Base-by-base conservation (phyloP, 2,888 invertebrate species). In the Phania funesta region DNA sequence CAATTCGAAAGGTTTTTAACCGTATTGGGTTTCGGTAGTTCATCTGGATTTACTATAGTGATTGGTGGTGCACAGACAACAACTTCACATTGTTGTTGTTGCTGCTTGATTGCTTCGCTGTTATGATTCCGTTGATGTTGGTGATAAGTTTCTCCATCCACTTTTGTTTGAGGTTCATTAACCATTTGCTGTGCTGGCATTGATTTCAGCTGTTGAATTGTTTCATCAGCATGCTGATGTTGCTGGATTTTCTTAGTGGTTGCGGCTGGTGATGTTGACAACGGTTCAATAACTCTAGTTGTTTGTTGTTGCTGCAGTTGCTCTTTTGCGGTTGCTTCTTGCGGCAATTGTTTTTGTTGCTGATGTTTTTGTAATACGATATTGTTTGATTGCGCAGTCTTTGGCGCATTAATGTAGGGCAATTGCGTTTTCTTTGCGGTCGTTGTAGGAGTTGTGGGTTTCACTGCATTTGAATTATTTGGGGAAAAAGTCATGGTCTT, bases 201-300 rank as follows among this genome's bases (percentile, higher is more conserved):
- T 85, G 95, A 95, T 91, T 95, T 95, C 46, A 64, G 24, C 50
- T 70, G 44, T 35, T 41, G 11, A 62, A 18, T 46, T 48, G 68
- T 68, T 74, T 32, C 44, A 26, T 9, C 24, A 38, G 9, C 29
- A 22, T 52, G 58, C 26, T 32, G 60, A 8, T 41, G 44, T 9
- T 60, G 46, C 2, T 26, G 52, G 8, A 7, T 44, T 54, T 54
- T 41, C 18, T 11, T 68, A 22, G 9, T 38, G 18, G 48, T 16
- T 22, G 48, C n/a, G 48, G 52, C 9, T 35, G 29, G 22, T 76
- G 74, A 75, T 78, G 77, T 65, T 67, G 70, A 35, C 77, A 79
- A 54, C 60, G 79, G 50, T 80, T 84, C 80, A 67, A 54, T 82
- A 62, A 76, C 75, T 79, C 56, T 75, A 52, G 50, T 62, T 80